Evolutionary conservation across 2,888 invertebrate genomes (phyloP), one percentile per base, ranked within the genome.

Genomic region (Sabatieria punctata): DNA sequence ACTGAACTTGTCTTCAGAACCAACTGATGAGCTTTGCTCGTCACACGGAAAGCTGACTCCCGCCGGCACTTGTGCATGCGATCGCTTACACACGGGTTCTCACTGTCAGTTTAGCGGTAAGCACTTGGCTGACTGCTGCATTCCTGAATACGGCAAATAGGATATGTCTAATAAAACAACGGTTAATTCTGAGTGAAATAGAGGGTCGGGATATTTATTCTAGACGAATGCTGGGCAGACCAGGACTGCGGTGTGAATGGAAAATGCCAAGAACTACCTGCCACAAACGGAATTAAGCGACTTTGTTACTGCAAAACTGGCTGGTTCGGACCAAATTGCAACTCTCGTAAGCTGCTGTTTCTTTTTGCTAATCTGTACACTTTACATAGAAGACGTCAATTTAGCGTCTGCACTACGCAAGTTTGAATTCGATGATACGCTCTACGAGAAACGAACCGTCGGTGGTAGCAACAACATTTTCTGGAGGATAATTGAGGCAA

Each of bases 301-400:
- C 54, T 54, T 27, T 93, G 93, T 65, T 93, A 82, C 68, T 93
- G 91, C 62, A 79, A 84, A 49, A 73, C 77, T 45, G 91, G 91
- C 18, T 86, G 81, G 76, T 84, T 79, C 61, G 89, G 89, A 2
- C 74, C 77, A 22, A 78, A 79, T 0, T 91, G 89, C 62, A 77
- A 77, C 51, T 82, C 82, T 70, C 77, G 85, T 84, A 64, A 76
- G 77, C 27, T 19, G 15, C 24, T 36, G 26, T 24, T 22, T 23
- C 40, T 21, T 15, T 23, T 11, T 4, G 4, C 24, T 6, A n/a
- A n/a, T n/a, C n/a, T n/a, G n/a, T n/a, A n/a, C n/a, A n/a, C n/a
- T n/a, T n/a, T n/a, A n/a, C n/a, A 21, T 8, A 21, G 40, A 21
- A 11, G 4, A 4, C 23, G 19, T 4, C 6, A 8, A 11, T 45